phyloP scores from a whole-genome alignment of 2,113 vertebrate species.

The Macquaria australasica region DNA sequence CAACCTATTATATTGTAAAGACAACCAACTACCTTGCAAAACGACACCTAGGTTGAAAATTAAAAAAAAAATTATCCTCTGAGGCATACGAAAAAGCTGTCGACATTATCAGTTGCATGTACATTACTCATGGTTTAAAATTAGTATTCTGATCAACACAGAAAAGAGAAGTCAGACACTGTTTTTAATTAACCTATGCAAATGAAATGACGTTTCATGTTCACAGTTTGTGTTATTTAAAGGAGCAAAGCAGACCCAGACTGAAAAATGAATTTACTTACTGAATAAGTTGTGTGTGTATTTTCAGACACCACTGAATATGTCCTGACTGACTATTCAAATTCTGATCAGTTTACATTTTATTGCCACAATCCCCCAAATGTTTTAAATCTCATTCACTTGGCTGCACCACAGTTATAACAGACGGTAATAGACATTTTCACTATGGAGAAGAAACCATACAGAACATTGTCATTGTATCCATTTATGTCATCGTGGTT shows the following conservation, averaged over 20 bases:
- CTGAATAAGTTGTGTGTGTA: conserved; percentile 5
- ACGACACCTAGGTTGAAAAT: conserved; percentile 16
- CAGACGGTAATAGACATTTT: neutral
- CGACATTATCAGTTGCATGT: conserved; percentile 67
- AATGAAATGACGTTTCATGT: conserved; percentile 80
- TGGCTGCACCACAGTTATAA: neutral
- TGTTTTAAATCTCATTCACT: neutral
- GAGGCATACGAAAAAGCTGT: conserved; percentile 46
- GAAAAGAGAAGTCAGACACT: conserved; percentile 73
- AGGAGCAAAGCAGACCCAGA: conserved; percentile 56
- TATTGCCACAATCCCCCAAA: neutral
- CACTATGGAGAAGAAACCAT: neutral
- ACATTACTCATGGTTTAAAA: conserved; percentile 72
- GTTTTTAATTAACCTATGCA: conserved; percentile 85
- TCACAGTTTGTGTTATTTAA: conserved; percentile 74
- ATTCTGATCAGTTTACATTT: neutral
- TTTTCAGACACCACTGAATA: neutral
- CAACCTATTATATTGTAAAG: neutral
- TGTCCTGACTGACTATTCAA: conserved; percentile 16
- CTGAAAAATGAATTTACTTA: conserved; percentile 64
- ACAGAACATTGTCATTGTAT: neutral
- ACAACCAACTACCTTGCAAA: conserved; percentile 22
- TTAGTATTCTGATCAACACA: conserved; percentile 78
- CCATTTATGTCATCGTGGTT: neutral
- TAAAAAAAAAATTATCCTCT: conserved; percentile 22